Percentiles rank a stretch among this genome's conserved stretches.
phyloP scores from a whole-genome alignment of 2,797 vertebrate species.

The Enteromius unitaeniatus region DNA sequence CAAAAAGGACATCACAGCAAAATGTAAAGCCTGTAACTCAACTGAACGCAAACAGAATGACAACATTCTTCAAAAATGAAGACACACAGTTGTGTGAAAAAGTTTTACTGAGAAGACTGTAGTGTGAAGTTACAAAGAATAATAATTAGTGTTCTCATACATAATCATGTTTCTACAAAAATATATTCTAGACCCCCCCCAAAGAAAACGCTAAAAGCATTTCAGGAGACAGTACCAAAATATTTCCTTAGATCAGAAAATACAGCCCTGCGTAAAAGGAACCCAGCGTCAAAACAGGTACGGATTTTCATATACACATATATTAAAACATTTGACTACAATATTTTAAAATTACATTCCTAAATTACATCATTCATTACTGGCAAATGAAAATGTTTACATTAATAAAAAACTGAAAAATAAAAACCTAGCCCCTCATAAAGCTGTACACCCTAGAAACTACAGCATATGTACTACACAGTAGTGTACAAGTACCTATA shows the following conservation, averaged over 20 bases:
- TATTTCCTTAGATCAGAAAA: slow-evolving; percentile 77
- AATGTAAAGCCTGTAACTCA: too few species aligned
- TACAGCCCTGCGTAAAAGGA: slow-evolving; percentile 74
- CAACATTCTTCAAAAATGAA: neutral
- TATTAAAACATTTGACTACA: slow-evolving; percentile 86
- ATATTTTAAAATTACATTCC: slow-evolving; percentile 83
- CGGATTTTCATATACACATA: slow-evolving; percentile 78
- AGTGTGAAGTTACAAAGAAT: slow-evolving; percentile 79
- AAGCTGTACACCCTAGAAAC: slow-evolving; percentile 71
- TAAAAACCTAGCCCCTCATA: slow-evolving; percentile 77
- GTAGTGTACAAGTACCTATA: slow-evolving; percentile 81
- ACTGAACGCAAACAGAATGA: neutral
- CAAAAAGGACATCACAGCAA: neutral
- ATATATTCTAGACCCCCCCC: slow-evolving; percentile 78
- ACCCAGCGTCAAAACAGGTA: slow-evolving; percentile 71
- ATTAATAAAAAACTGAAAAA: slow-evolving; percentile 73
- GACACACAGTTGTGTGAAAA: slow-evolving; percentile 68
- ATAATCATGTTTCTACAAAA: slow-evolving; percentile 83
- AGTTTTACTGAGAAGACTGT: slow-evolving; percentile 77
- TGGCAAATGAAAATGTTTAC: slow-evolving; percentile 67
- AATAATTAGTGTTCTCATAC: slow-evolving; percentile 71
- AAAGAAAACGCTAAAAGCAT: slow-evolving; percentile 76
- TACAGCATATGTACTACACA: slow-evolving; percentile 71
- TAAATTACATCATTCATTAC: slow-evolving; percentile 77
- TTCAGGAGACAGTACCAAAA: slow-evolving; percentile 82